Base-by-base conservation (phyloP, 2,113 vertebrate genomes). In the Craseonycteris thonglongyai region DNA sequence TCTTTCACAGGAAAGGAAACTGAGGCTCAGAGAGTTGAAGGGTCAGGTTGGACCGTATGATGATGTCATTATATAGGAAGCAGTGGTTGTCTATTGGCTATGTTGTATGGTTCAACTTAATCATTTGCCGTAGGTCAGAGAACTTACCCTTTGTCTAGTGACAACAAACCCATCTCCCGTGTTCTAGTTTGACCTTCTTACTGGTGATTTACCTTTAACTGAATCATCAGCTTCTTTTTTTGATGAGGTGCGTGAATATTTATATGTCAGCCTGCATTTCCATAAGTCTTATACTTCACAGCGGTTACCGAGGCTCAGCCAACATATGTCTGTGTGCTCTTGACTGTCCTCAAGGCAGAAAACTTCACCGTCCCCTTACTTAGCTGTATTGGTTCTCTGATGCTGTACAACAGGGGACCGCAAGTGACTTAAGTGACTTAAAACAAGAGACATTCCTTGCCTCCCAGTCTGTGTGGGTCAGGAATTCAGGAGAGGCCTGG, bases 301-400 rank as follows among this genome's bases (percentile, higher is more conserved):
- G 18, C 5, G 28, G 38, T 68, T 6, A 19, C 45, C 3, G 1
- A 45, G 38, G 58, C 65, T 84, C 49, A 30, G 78, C 51, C 61
- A 22, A 2, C 47, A 2, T 2, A 7, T 2, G 1, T 14, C 69
- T 0, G 0, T 10, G 63, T 33, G n/a, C 35, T 54, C 81, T 9
- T n/a, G 10, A 21, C 12, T 13, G 30, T 30, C 79, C 22, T 49
- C 13, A 2, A 79, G 65, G 76, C 21, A 42, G 30, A 33, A 24
- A 45, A 6, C 4, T 13, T 71, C 45, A 14, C 76, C 4, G 0
- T 22, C 14, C 30, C 79, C 21, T 56, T 13, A 9, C 47, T 45
- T 35, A 58, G 28, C 40, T 16, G 9, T 6, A 3, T 14, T 35
- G 40, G 71, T 5, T 6, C 9, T 38, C 79, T 40, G 4, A 9